These are phyloP conservation scores for Yoshiicerus persimilis DNA, from an alignment of 1,140 invertebrate genomes.

Conservation along the genomic window DNA sequence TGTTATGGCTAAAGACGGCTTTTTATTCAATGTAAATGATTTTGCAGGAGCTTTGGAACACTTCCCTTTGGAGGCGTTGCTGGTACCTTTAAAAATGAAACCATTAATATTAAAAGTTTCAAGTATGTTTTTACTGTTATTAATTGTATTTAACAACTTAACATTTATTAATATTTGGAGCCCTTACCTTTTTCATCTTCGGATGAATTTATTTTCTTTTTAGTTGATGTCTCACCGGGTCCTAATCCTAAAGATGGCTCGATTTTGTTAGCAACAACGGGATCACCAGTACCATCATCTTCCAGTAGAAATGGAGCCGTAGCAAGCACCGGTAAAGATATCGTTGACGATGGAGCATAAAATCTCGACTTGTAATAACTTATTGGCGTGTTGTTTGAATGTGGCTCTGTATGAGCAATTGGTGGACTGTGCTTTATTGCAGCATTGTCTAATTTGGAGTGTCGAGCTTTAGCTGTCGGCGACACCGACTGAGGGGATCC, in stretches of 20 bases:
- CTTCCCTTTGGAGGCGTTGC: neutral
- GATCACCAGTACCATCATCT: neutral
- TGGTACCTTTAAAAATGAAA: neutral
- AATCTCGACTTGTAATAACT: slow-evolving; percentile 53
- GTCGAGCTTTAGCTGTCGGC: neutral
- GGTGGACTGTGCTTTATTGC: neutral
- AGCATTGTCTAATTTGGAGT: neutral
- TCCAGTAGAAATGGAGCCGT: neutral
- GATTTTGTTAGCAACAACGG: neutral
- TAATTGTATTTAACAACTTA: too few relatives aligned
- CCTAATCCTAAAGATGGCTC: neutral
- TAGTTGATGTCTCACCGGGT: neutral
- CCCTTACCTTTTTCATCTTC: neutral
- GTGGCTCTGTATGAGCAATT: neutral
- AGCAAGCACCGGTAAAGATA: slow-evolving; percentile 61
- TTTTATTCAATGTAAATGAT: neutral
- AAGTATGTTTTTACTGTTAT: too few relatives aligned
- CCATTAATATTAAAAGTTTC: too few relatives aligned
- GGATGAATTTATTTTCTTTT: neutral
- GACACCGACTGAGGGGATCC: neutral
- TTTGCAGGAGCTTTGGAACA: neutral
- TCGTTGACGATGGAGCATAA: slow-evolving; percentile 60
- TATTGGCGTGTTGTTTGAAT: neutral
- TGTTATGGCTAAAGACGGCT: neutral
- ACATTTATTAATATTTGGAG: neutral